These are phyloP conservation scores for Macrostomum lignano DNA, from an alignment of 1,140 invertebrate species.

Conservation along the genomic window DNA sequence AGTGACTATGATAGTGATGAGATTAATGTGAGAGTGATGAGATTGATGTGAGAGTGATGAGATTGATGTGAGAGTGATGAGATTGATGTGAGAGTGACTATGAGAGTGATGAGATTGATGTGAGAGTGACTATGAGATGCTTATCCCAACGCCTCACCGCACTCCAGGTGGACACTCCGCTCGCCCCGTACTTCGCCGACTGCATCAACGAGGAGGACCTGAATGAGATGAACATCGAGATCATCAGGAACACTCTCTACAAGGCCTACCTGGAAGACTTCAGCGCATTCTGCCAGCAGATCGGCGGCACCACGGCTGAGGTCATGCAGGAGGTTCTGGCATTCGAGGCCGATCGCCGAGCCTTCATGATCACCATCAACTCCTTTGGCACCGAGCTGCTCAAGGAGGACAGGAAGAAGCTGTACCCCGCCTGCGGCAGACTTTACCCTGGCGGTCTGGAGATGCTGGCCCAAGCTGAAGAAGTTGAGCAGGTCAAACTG, in stretches of 20 bases:
- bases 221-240: conserved; percentile 99
- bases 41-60: too few relatives aligned
- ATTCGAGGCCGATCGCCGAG: conserved; percentile 96
- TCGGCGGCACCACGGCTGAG: conserved; percentile 89
- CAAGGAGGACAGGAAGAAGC: conserved; percentile 83
- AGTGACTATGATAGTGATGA: too few relatives aligned
- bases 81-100: too few relatives aligned
- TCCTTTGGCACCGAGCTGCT: conserved; percentile 95
- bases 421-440: conserved; percentile 87
- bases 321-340: conserved; percentile 97
- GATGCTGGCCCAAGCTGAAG: conserved; percentile 76
- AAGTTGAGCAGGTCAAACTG: conserved; percentile 93
- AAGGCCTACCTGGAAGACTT: conserved; percentile 93
- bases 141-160: too few relatives aligned
- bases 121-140: too few relatives aligned
- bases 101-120: too few relatives aligned
- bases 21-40: too few relatives aligned
- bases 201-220: conserved; percentile 98
- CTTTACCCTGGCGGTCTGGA: conserved; percentile 83
- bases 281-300: conserved; percentile 72
- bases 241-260: conserved; percentile 93
- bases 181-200: conserved; percentile 94
- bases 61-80: too few relatives aligned
- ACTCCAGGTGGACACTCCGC: conserved; percentile 96
- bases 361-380: conserved; percentile 98